Conservation (phyloP, 2,888 invertebrate species). For the Drosophila borealis region DNA sequence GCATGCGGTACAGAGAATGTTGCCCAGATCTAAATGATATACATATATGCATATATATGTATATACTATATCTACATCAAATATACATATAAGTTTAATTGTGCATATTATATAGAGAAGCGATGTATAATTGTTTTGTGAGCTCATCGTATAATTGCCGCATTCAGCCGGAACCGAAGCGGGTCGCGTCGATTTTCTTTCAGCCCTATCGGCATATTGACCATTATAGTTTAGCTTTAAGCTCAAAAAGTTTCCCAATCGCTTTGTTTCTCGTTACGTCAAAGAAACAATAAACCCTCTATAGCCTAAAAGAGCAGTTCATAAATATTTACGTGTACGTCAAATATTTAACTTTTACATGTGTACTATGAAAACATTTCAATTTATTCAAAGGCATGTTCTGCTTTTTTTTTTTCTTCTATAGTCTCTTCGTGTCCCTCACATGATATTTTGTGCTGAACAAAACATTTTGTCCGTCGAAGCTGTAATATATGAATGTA, state of each 20-base stretch:
- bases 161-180: conserved; percentile 36
- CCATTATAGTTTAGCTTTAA: not conserved
- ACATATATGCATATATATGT: no score
- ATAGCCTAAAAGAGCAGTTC: not conserved
- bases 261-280: no score
- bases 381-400: conserved; percentile 20
- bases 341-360: conserved; percentile 1
- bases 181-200: conserved; percentile 3
- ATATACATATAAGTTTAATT: not conserved
- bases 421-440: no score
- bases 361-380: not conserved
- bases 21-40: not conserved
- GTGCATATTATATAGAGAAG: conserved; percentile 1
- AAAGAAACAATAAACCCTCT: not conserved
- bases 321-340: not conserved
- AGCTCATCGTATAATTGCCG: conserved; percentile 50
- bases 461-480: not conserved
- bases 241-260: no score
- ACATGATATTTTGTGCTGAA: not conserved
- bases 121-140: conserved; percentile 20
- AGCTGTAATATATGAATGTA: not conserved
- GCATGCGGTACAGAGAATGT: conserved; percentile 17
- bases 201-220: not conserved
- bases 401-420: not conserved
- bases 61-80: not conserved